Evolutionary conservation across 2,113 vertebrate genomes (phyloP).

Genomic region (Athene cunicularia): DNA sequence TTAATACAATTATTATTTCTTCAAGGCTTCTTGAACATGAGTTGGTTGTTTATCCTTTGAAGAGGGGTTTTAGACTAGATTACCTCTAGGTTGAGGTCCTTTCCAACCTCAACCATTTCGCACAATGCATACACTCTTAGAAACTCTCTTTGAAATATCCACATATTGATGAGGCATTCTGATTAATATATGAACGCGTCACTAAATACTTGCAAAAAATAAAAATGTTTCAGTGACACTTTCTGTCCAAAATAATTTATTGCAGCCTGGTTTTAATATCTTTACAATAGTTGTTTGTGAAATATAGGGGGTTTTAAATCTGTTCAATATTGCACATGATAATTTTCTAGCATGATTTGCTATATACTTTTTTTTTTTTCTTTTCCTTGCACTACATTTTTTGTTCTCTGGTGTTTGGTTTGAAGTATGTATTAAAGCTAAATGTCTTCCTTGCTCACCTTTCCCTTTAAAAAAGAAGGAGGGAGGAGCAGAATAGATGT

Average conservation of each 20-base stretch:
- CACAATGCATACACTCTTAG: neutral
- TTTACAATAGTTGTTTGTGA: neutral
- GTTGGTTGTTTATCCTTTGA: neutral
- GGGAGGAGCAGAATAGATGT: neutral
- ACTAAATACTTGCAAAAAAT: neutral
- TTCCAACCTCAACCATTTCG: neutral
- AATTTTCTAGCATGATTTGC: neutral
- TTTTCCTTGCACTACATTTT: neutral
- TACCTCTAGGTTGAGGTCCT: neutral
- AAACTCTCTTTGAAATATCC: neutral
- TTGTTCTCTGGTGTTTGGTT: neutral
- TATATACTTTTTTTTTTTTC: accelerated
- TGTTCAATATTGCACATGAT: accelerated
- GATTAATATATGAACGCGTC: neutral
- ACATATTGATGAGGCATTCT: neutral
- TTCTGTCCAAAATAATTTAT: neutral
- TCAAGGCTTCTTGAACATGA: neutral
- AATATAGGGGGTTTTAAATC: neutral
- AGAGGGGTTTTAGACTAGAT: neutral
- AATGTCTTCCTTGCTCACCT: neutral
- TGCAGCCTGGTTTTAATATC: neutral
- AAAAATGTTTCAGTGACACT: neutral
- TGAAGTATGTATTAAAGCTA: neutral
- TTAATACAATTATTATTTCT: neutral
- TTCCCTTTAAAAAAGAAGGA: neutral